A percentile compares a stretch with the other conserved stretches of the same genome.
Evolutionary conservation across 2,113 vertebrate species (phyloP).

Genomic region (Enhydra lutris): DNA sequence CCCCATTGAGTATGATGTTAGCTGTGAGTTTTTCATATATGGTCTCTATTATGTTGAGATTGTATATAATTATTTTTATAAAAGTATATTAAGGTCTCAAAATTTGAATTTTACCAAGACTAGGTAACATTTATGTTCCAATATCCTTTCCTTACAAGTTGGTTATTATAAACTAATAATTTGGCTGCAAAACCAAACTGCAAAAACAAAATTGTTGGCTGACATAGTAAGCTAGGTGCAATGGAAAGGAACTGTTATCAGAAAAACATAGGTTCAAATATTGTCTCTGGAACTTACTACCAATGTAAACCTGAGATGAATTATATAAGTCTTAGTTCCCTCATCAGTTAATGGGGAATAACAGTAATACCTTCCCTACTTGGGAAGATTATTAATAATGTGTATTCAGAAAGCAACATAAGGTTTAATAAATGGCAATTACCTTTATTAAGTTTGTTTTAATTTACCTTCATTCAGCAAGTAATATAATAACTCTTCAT

Average conservation of each 20-base stretch:
- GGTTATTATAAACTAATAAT: not conserved
- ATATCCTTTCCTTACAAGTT: not conserved
- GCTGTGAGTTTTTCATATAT: not conserved
- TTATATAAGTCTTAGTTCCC: not conserved
- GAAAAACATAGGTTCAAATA: not conserved
- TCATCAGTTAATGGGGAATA: not conserved
- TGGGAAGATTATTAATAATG: not conserved
- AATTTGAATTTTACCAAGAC: not conserved
- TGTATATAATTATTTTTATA: not conserved
- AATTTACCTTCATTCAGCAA: not conserved
- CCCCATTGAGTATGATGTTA: not conserved
- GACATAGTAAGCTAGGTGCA: not conserved
- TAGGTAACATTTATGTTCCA: not conserved
- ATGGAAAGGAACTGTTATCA: not conserved
- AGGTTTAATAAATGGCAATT: not conserved
- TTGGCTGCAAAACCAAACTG: not conserved
- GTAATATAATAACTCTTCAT: not conserved
- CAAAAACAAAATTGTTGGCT: not conserved
- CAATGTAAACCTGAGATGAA: not conserved
- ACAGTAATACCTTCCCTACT: not conserved
- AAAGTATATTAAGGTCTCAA: not conserved
- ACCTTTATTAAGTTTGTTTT: not conserved
- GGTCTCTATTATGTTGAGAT: not conserved
- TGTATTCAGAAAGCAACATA: not conserved
- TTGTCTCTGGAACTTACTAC: not conserved